A percentile compares a stretch with the other conserved stretches of the same genome.
Evolutionary conservation across 2,888 invertebrate genomes (phyloP).

Genomic region (Heliconius charithonia): DNA sequence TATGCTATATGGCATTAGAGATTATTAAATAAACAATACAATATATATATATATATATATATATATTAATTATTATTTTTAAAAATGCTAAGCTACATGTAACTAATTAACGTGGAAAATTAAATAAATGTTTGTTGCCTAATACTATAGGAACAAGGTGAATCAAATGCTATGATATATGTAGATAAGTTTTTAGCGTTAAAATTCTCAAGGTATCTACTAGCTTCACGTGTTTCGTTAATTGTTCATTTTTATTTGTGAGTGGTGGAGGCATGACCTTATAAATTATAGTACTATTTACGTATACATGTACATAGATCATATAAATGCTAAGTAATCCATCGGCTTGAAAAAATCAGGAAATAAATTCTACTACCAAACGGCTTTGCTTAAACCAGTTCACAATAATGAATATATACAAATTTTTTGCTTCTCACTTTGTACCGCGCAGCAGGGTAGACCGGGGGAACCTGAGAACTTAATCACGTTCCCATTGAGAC

Average conservation of each 20-base stretch:
- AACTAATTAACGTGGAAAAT: not conserved
- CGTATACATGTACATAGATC: not conserved
- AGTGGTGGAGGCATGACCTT: not conserved
- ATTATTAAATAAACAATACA: too few relatives aligned
- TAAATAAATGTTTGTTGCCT: not conserved
- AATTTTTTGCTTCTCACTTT: too few relatives aligned
- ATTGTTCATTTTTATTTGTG: not conserved
- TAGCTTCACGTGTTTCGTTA: not conserved
- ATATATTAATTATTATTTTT: too few relatives aligned
- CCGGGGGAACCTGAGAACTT: too few relatives aligned
- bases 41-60: too few relatives aligned
- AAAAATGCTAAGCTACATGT: not conserved
- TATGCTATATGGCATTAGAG: too few relatives aligned
- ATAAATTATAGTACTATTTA: not conserved
- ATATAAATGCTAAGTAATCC: not conserved
- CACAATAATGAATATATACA: not conserved
- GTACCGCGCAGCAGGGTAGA: too few relatives aligned
- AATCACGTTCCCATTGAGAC: too few relatives aligned
- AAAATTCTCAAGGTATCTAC: slow-evolving; percentile 1
- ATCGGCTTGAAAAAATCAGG: not conserved
- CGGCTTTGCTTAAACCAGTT: not conserved
- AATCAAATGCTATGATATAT: not conserved
- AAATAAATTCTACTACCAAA: not conserved
- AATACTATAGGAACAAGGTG: not conserved
- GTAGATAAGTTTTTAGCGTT: not conserved